Evolutionary conservation across 2,888 invertebrate species (phyloP).

Genomic region (Melinaea menophilus): DNA sequence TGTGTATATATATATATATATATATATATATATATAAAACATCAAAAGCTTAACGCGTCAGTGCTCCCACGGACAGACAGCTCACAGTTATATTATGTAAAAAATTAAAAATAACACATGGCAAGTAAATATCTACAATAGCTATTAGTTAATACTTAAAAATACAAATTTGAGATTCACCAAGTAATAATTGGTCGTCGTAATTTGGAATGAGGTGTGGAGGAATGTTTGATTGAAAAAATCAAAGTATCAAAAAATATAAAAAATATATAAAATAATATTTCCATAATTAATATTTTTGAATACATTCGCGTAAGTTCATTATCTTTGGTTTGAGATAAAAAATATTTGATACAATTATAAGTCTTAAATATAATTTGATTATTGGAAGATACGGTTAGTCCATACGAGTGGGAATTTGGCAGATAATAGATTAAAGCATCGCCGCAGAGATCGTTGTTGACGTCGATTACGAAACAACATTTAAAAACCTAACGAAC

Average conservation of each 20-base stretch:
- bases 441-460: conserved; percentile 3
- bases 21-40: too few species aligned
- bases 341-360: conserved; percentile 20
- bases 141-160: background rate
- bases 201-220: background rate
- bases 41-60: too few species aligned
- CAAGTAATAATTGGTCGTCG: background rate
- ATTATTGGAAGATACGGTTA: conserved; percentile 29
- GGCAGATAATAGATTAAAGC: conserved; percentile 27
- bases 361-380: conserved; percentile 18
- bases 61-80: too few species aligned
- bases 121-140: conserved; percentile 5
- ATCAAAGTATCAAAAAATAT: background rate
- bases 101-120: background rate
- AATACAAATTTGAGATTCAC: background rate
- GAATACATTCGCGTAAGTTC: background rate
- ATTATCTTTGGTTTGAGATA: conserved; percentile 29
- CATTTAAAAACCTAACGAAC: background rate
- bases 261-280: too few species aligned
- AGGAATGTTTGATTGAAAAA: conserved; percentile 3
- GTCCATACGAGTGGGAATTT: conserved; percentile 29
- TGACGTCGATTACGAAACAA: too few species aligned
- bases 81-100: too few species aligned
- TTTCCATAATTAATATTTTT: too few species aligned
- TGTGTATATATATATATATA: too few species aligned